Evolutionary conservation across 2,888 invertebrate species (phyloP).

Genomic region (Synergus japonicus): DNA sequence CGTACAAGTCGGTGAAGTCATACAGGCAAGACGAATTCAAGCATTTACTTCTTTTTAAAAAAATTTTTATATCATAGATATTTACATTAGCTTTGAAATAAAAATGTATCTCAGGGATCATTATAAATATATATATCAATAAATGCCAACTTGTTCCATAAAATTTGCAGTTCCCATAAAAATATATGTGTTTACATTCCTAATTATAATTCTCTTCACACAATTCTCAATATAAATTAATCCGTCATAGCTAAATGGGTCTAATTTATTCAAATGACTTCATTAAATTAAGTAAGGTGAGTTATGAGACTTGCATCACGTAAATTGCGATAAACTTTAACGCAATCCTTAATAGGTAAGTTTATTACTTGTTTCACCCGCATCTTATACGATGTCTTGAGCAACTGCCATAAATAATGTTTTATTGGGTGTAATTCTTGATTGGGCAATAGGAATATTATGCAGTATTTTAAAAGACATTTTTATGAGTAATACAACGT

Average conservation of each 20-base stretch:
- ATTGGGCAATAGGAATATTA: neutral
- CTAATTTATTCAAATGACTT: constrained; percentile 28
- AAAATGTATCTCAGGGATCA: neutral
- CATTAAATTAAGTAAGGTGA: constrained; percentile 22
- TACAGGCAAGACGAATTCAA: neutral
- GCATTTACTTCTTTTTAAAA: neutral
- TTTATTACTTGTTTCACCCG: constrained; percentile 21
- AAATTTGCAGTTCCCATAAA: neutral
- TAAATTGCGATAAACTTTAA: constrained; percentile 28
- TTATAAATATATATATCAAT: neutral
- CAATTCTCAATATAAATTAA: neutral
- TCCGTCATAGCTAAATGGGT: neutral
- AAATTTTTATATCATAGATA: neutral
- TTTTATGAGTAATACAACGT: neutral
- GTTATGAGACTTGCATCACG: neutral
- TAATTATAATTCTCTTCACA: neutral
- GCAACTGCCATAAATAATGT: constrained; percentile 34
- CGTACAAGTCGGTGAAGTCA: neutral
- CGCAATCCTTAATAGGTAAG: constrained; percentile 16
- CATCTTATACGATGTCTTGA: constrained; percentile 4
- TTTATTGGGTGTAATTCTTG: constrained; percentile 24
- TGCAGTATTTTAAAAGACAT: neutral
- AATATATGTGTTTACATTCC: neutral
- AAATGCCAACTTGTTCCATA: neutral
- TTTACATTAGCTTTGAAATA: neutral